Evolutionary conservation across 2,888 invertebrate genomes (phyloP).

Genomic region (Anagyrus pseudococci): DNA sequence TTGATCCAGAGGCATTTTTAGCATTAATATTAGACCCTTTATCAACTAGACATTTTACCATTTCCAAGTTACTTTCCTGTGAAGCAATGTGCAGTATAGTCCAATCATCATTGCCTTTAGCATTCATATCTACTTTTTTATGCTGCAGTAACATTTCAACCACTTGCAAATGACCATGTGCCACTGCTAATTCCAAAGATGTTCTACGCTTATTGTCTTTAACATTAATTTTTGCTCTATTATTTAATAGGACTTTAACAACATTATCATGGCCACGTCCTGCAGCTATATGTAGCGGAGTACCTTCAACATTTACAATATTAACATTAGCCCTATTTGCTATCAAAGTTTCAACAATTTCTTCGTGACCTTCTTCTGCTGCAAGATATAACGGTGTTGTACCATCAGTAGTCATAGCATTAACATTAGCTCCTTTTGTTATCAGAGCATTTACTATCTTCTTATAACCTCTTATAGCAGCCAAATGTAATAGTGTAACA

Average conservation of each 20-base stretch:
- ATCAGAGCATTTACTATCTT: constrained; percentile 21
- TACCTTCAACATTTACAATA: neutral
- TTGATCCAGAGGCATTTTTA: constrained; percentile 11
- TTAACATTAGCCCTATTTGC: constrained; percentile 6
- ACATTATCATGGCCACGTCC: constrained; percentile 9
- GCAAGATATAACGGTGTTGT: constrained; percentile 12
- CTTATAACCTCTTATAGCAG: neutral
- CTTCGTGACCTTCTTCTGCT: neutral
- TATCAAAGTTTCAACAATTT: constrained; percentile 1
- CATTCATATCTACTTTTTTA: constrained; percentile 21
- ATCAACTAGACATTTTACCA: constrained; percentile 14
- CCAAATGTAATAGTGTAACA: constrained; percentile 16
- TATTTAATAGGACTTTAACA: constrained; percentile 24
- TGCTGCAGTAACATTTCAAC: constrained; percentile 28
- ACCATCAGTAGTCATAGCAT: neutral
- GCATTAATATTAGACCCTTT: constrained; percentile 34
- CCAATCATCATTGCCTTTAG: neutral
- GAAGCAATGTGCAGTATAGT: constrained; percentile 42
- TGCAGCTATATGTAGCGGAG: constrained; percentile 25
- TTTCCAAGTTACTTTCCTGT: constrained; percentile 30
- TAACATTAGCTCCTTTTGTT: constrained; percentile 18
- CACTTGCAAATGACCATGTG: constrained; percentile 29
- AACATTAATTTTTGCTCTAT: constrained; percentile 34
- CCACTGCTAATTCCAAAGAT: constrained; percentile 39
- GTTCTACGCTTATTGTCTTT: constrained; percentile 37